Evolutionary conservation across 1,140 invertebrate genomes (phyloP).

Genomic region (Drosophila tsacasi): DNA sequence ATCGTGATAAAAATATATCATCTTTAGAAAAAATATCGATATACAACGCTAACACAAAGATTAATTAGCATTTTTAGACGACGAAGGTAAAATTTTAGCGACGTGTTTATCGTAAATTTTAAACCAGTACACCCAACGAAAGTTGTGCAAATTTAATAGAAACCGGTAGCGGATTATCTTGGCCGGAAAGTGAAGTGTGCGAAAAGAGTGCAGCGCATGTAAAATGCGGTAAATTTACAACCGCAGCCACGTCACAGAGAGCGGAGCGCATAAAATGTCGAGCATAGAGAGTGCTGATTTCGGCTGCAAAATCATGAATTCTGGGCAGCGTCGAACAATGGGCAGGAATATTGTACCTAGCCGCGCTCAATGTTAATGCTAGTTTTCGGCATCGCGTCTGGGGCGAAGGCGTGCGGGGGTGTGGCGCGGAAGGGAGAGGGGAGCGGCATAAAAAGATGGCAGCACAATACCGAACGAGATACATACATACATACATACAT

Average conservation of each 20-base stretch:
- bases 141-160: conserved; percentile 49
- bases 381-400: conserved; percentile 56
- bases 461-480: conserved; percentile 69
- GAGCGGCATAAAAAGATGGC: conserved; percentile 78
- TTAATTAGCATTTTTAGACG: conserved; percentile 82
- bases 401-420: conserved; percentile 36
- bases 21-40: no score
- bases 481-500: conserved; percentile 49
- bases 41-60: no score
- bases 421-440: conserved; percentile 32
- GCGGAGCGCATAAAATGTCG: conserved; percentile 36
- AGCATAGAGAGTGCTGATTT: conserved; percentile 50
- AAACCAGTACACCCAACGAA: conserved; percentile 45
- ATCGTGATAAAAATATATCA: no score
- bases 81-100: conserved; percentile 78
- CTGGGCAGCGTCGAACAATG: conserved; percentile 34
- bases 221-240: conserved; percentile 75
- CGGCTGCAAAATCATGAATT: conserved; percentile 55
- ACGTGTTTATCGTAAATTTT: conserved; percentile 68
- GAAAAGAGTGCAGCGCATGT: conserved; percentile 24
- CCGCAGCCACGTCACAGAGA: conserved; percentile 76
- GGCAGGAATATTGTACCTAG: conserved; percentile 32
- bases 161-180: conserved; percentile 61
- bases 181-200: conserved; percentile 36
- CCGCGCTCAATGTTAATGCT: conserved; percentile 58